A percentile compares a stretch with the other conserved stretches of the same genome.
Evolutionary conservation across 2,888 invertebrate species (phyloP).

Genomic region (Blera fallax): DNA sequence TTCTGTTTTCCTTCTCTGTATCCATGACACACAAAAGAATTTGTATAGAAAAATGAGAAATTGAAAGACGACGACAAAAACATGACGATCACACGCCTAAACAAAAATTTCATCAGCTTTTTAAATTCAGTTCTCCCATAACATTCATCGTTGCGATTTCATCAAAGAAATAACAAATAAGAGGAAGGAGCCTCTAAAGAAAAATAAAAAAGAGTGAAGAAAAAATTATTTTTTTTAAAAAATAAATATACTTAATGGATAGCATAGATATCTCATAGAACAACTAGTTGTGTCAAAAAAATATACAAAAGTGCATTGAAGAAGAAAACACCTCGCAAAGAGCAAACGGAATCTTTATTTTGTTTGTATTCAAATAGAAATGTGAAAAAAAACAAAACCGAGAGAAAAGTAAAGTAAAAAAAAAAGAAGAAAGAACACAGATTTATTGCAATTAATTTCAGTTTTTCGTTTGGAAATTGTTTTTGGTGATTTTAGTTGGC

Average conservation of each 20-base stretch:
- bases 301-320: conserved; percentile 62
- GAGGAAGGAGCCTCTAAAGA: neutral
- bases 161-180: conserved; percentile 41
- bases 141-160: conserved; percentile 66
- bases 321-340: conserved; percentile 55
- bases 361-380: conserved; percentile 38
- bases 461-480: conserved; percentile 50
- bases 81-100: conserved; percentile 15
- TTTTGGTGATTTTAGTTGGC: conserved; percentile 61
- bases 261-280: neutral
- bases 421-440: conserved; percentile 6
- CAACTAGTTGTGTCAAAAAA: conserved; percentile 35
- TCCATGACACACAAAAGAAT: conserved; percentile 16
- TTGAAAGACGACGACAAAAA: conserved; percentile 66
- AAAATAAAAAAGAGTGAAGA: neutral
- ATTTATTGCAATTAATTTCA: conserved; percentile 28
- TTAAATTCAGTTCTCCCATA: conserved; percentile 47
- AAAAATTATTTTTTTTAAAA: neutral
- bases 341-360: conserved; percentile 9
- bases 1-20: neutral
- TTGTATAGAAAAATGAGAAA: conserved; percentile 69
- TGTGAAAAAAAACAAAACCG: conserved; percentile 37
- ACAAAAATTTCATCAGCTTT: conserved; percentile 62
- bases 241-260: neutral
- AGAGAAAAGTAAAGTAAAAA: conserved; percentile 22